Base-by-base conservation (phyloP, 2,113 vertebrate genomes). In the Platysternon megacephalum region DNA sequence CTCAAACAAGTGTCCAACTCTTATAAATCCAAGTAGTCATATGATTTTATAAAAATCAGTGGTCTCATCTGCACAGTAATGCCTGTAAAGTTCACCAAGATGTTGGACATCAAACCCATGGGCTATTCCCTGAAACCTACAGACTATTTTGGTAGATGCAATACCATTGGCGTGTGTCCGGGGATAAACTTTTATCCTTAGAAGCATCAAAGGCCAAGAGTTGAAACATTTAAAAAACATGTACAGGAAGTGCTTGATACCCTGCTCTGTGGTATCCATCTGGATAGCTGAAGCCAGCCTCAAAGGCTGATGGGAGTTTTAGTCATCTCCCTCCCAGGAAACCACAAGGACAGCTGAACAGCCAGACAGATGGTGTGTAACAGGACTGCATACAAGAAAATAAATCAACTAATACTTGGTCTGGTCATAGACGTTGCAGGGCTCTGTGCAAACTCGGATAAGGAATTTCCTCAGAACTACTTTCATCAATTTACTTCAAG, bases 181-280 rank as follows among this genome's bases (percentile, higher is more conserved):
- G 83, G 35, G 78, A 48, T 6, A 51, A 4, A 9, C 53, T 85
- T 91, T 85, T n/a, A 12, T 32, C 58, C 11, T 24, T 5, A 9
- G 56, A 78, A 26, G 32, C 46, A 94, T 80, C 24, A 28, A 9
- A 22, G 10, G n/a, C 22, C 35, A 65, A 28, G 49, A 35, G 22
- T 39, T 74, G 46, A 84, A 48, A 80, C 5, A 44, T 11, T 84
- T n/a, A n/a, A 80, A 87, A n/a, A 24, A 11, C 9, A 58, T n/a
- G 51, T 74, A 22, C 28, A 76, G 35, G 11, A 53, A 87, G 49
- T 74, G 14, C 68, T 58, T 28, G 8, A 21, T 56, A 86, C 35
- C 21, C n/a, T 29, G 2, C 29, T 35, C 76, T 0, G 0, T 72
- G 85, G 14, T 4, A 11, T 21, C 22, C 1, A 0, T 3, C 12